Conservation (phyloP, 2,888 invertebrate species). For the Zaprionus bogoriensis region DNA sequence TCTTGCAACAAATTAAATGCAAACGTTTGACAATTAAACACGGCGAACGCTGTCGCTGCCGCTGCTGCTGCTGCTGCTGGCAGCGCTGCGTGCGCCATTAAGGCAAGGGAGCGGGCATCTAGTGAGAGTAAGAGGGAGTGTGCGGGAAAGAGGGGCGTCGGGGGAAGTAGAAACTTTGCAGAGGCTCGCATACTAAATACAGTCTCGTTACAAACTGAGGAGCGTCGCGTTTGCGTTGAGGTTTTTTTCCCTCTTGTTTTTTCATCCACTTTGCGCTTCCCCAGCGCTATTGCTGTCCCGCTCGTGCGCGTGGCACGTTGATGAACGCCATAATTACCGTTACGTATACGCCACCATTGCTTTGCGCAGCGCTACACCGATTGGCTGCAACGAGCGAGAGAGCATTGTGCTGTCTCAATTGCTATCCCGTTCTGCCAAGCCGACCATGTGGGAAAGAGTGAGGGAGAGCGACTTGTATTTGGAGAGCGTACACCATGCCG, state of each 20-base stretch:
- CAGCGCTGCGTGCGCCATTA: slow-evolving; percentile 54
- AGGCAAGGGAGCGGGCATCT: slow-evolving; percentile 8
- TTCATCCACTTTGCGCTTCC: slow-evolving; percentile 14
- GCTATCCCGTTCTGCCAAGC: not conserved
- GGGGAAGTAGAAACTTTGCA: slow-evolving; percentile 69
- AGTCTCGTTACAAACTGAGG: slow-evolving; percentile 80
- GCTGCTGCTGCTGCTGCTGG: not conserved
- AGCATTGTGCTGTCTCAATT: slow-evolving; percentile 10
- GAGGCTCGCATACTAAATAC: slow-evolving; percentile 80
- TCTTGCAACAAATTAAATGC: slow-evolving; percentile 75
- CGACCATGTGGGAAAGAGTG: not conserved
- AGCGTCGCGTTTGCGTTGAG: slow-evolving; percentile 58
- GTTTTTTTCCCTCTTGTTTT: slow-evolving; percentile 16
- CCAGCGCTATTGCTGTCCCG: slow-evolving; percentile 45
- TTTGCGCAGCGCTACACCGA: slow-evolving; percentile 53
- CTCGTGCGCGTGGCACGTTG: slow-evolving; percentile 60
- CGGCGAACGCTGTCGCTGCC: slow-evolving; percentile 16
- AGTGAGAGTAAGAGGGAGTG: not conserved
- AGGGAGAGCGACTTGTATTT: too few species aligned
- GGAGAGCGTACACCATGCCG: slow-evolving; percentile 23
- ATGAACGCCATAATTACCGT: slow-evolving; percentile 83
- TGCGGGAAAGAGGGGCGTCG: slow-evolving; percentile 24
- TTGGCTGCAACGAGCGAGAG: slow-evolving; percentile 57
- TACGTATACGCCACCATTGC: slow-evolving; percentile 82
- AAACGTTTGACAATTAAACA: slow-evolving; percentile 73